Conservation (phyloP, 2,797 vertebrate species). For the Pseudochaenichthys georgianus region DNA sequence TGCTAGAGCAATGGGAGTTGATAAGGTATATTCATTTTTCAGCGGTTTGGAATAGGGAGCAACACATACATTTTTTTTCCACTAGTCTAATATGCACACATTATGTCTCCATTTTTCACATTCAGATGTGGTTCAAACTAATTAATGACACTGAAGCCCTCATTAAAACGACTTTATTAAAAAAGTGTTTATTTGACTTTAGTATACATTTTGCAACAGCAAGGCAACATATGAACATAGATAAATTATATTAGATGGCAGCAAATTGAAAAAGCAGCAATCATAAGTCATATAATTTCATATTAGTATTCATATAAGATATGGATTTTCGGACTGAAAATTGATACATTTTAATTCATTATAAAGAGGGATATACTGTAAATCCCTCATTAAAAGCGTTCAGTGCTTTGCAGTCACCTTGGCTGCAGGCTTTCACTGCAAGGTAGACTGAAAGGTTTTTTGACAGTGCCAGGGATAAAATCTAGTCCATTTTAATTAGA, state of each 20-base stretch:
- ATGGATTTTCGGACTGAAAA: constrained; percentile 49
- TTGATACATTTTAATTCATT: constrained; percentile 55
- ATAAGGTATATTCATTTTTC: constrained; percentile 74
- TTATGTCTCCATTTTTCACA: constrained; percentile 61
- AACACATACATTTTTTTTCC: constrained; percentile 38
- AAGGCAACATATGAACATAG: constrained; percentile 54
- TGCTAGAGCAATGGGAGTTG: constrained; percentile 44
- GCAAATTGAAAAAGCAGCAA: constrained; percentile 37
- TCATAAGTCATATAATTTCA: constrained; percentile 51
- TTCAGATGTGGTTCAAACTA: constrained; percentile 50
- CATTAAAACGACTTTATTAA: constrained; percentile 58
- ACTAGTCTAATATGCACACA: constrained; percentile 37
- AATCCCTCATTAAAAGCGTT: constrained; percentile 53
- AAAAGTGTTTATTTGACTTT: constrained; percentile 70
- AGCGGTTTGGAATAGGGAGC: constrained; percentile 54
- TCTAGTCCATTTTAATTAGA: constrained; percentile 59
- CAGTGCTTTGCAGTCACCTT: constrained; percentile 38
- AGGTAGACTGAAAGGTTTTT: constrained; percentile 34
- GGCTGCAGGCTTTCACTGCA: constrained; percentile 36
- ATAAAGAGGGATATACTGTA: constrained; percentile 37
- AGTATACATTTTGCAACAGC: constrained; percentile 79
- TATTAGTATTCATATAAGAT: constrained; percentile 66
- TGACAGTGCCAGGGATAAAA: constrained; percentile 29
- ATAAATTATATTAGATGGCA: constrained; percentile 62
- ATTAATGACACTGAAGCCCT: constrained; percentile 61